phyloP scores from a whole-genome alignment of 2,113 vertebrate species.

The Callorhinus ursinus region DNA sequence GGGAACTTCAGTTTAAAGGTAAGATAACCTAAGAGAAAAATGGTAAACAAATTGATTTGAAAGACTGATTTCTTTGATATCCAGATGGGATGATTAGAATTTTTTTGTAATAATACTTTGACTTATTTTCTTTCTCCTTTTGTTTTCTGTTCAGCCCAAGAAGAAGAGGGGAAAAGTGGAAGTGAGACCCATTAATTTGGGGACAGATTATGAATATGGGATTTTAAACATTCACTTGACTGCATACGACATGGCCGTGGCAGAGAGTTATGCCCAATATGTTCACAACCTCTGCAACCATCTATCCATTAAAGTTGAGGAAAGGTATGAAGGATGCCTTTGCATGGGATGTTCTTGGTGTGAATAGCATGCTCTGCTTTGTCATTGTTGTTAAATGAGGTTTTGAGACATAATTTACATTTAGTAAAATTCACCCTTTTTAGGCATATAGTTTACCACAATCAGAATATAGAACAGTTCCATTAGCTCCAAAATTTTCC shows the following conservation, averaged over 20 bases:
- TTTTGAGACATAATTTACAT: constrained; percentile 41
- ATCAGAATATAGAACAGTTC: not conserved
- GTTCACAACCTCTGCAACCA: constrained; percentile 93
- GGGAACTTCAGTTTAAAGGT: constrained; percentile 23
- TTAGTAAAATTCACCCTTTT: constrained; percentile 29
- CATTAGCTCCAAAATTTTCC: not conserved
- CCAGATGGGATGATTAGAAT: constrained; percentile 13
- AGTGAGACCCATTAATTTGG: constrained; percentile 85
- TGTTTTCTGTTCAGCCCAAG: constrained; percentile 83
- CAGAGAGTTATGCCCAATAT: constrained; percentile 92
- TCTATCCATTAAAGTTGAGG: constrained; percentile 87
- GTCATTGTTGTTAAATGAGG: not conserved
- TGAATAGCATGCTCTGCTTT: not conserved
- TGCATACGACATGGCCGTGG: constrained; percentile 92
- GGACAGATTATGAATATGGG: constrained; percentile 88
- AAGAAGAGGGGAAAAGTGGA: constrained; percentile 88
- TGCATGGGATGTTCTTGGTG: not conserved
- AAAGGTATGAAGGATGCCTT: constrained; percentile 85
- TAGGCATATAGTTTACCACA: not conserved
- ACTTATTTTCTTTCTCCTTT: constrained; percentile 60
- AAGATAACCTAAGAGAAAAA: not conserved
- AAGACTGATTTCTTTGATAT: constrained; percentile 14
- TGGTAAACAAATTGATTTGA: constrained; percentile 32
- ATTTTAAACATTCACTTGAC: constrained; percentile 91
- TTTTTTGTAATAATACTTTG: constrained; percentile 48